Percentiles rank a stretch among this genome's conserved stretches.
phyloP scores from a whole-genome alignment of 2,113 vertebrate genomes.

The Microcebus tavaratra region DNA sequence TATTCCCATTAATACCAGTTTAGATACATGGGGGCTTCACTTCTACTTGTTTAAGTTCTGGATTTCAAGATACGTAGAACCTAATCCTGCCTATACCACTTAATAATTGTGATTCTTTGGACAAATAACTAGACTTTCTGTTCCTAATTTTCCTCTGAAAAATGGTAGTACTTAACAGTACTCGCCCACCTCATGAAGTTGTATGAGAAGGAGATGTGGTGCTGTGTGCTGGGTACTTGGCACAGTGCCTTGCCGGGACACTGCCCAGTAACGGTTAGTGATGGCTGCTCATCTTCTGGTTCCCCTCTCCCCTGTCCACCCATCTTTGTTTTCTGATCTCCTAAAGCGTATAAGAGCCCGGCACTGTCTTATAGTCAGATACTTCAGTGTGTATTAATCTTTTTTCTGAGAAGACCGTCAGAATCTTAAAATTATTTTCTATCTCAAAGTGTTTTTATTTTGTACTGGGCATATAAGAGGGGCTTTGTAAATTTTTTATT shows the following conservation, averaged over 20 bases:
- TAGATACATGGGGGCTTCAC: background rate
- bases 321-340: background rate
- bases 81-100: background rate
- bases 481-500: background rate
- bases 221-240: background rate
- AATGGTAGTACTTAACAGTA: background rate
- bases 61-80: background rate
- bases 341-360: background rate
- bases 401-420: background rate
- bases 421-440: slow-evolving; percentile 23
- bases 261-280: background rate
- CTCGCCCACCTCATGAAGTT: background rate
- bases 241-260: background rate
- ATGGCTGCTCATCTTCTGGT: background rate
- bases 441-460: slow-evolving; percentile 3
- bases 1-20: background rate
- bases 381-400: background rate
- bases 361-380: background rate
- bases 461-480: background rate
- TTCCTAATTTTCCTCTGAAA: slow-evolving; percentile 6
- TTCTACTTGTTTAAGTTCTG: background rate
- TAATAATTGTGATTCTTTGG: background rate
- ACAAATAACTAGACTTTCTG: background rate
- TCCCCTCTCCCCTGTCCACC: background rate
- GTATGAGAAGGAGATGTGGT: background rate